These are phyloP conservation scores for Euphonia xanthogaster DNA, from an alignment of 2,797 vertebrate species.

Conservation along the genomic window DNA sequence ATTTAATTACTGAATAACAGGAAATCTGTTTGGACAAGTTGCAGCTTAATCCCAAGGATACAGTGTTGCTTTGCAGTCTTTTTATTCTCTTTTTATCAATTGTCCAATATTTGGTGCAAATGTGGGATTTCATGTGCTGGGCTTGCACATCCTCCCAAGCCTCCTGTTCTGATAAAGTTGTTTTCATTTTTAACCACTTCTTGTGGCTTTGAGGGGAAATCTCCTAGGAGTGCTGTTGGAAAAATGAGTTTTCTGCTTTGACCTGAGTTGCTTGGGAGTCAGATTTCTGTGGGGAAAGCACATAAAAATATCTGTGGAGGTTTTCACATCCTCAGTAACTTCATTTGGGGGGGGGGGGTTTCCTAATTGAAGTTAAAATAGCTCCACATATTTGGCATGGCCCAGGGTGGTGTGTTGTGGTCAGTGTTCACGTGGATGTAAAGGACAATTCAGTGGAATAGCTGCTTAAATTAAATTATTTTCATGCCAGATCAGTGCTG, in stretches of 20 bases:
- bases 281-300: neutral
- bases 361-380: neutral
- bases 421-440: neutral
- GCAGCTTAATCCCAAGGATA: neutral
- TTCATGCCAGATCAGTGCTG: neutral
- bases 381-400: neutral
- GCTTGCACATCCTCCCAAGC: neutral
- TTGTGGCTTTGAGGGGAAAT: neutral
- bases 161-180: neutral
- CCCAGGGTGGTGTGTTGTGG: accelerated
- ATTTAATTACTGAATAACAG: neutral
- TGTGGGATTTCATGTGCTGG: neutral
- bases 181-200: neutral
- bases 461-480: accelerated
- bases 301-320: neutral
- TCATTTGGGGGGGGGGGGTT: accelerated
- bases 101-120: neutral
- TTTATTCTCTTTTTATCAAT: neutral
- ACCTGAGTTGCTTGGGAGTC: neutral
- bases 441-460: neutral
- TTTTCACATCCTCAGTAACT: neutral
- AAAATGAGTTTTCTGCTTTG: neutral
- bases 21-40: neutral
- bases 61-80: neutral
- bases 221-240: neutral